Percentiles rank a stretch among this genome's conserved stretches.
phyloP scores from a whole-genome alignment of 2,888 invertebrate genomes.

The Drosophila demipolita region DNA sequence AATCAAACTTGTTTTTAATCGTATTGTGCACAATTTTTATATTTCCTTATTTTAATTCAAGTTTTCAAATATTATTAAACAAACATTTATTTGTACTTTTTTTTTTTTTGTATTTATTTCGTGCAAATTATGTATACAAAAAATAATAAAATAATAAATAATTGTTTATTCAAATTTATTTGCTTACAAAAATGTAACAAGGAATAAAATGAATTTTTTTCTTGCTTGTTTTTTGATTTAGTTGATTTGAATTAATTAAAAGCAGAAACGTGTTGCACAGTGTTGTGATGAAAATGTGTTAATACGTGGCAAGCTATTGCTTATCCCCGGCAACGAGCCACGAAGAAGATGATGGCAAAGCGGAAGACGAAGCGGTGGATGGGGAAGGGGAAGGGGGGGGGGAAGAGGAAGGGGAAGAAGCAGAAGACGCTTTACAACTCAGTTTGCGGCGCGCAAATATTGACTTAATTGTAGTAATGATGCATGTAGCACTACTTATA shows the following conservation, averaged over 20 bases:
- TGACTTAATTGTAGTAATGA: slow-evolving; percentile 62
- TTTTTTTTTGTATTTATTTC: too few relatives aligned
- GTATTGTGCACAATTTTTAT: neutral
- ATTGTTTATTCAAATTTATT: neutral
- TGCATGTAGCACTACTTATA: slow-evolving; percentile 52
- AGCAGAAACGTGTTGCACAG: slow-evolving; percentile 29
- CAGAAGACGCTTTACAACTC: slow-evolving; percentile 56
- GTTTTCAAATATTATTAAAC: neutral
- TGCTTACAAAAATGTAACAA: neutral
- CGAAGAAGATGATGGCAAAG: neutral
- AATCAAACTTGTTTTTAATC: neutral
- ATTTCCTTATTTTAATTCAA: neutral
- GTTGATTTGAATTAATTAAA: neutral
- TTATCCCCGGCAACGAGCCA: slow-evolving; percentile 19
- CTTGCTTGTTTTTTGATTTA: neutral
- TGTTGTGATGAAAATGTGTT: slow-evolving; percentile 64
- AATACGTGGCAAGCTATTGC: slow-evolving; percentile 50
- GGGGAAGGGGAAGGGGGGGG: too few relatives aligned
- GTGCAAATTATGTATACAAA: neutral
- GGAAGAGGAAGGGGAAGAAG: neutral
- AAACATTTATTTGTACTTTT: too few relatives aligned
- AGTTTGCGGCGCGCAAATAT: slow-evolving; percentile 58
- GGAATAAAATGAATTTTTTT: neutral
- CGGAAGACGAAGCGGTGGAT: neutral
- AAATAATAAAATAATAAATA: neutral